phyloP scores from a whole-genome alignment of 2,113 vertebrate genomes.

The Anhinga rufa region DNA sequence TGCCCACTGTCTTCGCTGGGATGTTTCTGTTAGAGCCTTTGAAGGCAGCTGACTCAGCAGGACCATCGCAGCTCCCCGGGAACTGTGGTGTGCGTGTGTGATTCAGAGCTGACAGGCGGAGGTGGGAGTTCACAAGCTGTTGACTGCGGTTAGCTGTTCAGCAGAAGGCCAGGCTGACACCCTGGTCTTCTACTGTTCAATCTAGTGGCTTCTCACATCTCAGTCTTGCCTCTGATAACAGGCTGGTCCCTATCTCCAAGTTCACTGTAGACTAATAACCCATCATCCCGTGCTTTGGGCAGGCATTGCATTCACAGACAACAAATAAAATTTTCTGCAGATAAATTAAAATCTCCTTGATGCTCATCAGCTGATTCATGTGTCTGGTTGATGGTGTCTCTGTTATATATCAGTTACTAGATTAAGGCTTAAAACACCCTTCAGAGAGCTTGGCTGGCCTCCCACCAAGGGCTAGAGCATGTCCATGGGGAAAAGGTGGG shows the following conservation, averaged over 20 bases:
- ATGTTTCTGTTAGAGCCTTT: not conserved
- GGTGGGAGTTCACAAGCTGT: not conserved
- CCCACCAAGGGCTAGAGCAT: not conserved
- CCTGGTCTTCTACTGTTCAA: not conserved
- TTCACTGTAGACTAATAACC: not conserved
- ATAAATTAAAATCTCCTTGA: not conserved
- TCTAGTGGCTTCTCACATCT: not conserved
- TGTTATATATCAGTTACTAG: not conserved
- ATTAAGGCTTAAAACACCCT: not conserved
- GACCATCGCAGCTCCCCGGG: not conserved
- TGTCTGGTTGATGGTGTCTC: not conserved
- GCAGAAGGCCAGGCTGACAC: not conserved
- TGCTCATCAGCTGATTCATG: not conserved
- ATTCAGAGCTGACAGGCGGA: not conserved
- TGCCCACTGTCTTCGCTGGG: not conserved
- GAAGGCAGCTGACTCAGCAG: not conserved
- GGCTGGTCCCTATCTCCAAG: not conserved
- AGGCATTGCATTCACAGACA: not conserved
- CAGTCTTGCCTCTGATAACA: not conserved
- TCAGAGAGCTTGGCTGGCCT: not conserved
- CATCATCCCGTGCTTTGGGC: not conserved
- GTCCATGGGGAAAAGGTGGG: not conserved
- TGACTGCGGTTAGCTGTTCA: not conserved
- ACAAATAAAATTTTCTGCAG: not conserved
- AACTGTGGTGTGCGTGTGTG: not conserved